Conservation (phyloP, 1,140 invertebrate genomes). For the Ostrea denselamellosa region DNA sequence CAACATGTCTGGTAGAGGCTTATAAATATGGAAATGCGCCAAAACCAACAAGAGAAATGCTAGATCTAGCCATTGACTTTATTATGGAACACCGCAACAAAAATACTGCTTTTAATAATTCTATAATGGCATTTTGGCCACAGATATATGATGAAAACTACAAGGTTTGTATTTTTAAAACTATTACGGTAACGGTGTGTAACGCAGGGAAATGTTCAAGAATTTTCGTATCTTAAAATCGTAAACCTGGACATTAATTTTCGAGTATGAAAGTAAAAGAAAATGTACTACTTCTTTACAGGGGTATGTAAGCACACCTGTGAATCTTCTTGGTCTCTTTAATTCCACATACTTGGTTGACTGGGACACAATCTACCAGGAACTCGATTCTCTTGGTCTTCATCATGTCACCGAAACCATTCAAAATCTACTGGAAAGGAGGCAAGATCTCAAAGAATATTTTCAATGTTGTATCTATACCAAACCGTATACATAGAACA, state of each 20-base stretch:
- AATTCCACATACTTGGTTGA: conserved; percentile 53
- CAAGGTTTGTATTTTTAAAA: conserved; percentile 44
- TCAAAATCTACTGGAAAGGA: conserved; percentile 48
- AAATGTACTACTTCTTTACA: no score
- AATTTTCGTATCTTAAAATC: no score
- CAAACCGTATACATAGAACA: not conserved
- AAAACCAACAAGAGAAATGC: conserved; percentile 60
- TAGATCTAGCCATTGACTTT: conserved; percentile 55
- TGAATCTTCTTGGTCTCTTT: conserved; percentile 58
- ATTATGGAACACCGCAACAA: conserved; percentile 60
- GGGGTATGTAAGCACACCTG: conserved; percentile 52
- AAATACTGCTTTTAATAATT: conserved; percentile 63
- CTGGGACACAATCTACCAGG: conserved; percentile 56
- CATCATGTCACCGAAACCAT: conserved; percentile 59
- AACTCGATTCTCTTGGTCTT: conserved; percentile 59
- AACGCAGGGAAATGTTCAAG: no score
- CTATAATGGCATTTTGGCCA: conserved; percentile 66
- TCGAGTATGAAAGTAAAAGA: no score
- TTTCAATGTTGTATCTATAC: not conserved
- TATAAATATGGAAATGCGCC: conserved; percentile 67
- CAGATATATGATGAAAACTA: conserved; percentile 59
- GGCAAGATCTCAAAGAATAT: not conserved
- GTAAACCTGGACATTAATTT: no score
- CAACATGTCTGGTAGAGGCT: conserved; percentile 66
- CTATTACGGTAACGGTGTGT: not conserved